Conservation (phyloP, 2,797 vertebrate species). For the Schizothorax lantsangensis region DNA sequence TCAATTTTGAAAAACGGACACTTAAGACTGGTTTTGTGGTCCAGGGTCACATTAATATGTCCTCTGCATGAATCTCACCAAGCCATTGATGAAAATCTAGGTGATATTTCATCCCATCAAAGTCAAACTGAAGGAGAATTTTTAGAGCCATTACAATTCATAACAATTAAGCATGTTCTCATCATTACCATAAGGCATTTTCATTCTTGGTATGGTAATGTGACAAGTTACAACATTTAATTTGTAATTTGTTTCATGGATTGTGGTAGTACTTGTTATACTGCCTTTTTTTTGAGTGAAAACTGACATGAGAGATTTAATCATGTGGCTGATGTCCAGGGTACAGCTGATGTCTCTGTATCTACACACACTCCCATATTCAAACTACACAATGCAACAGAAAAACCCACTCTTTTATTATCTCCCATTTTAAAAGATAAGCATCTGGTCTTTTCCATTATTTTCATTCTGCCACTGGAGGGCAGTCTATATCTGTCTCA, state of each 20-base stretch:
- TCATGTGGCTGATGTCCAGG: background rate
- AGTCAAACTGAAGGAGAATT: background rate
- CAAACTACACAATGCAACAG: background rate
- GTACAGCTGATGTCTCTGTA: background rate
- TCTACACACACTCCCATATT: too few relatives aligned
- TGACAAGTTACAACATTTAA: background rate
- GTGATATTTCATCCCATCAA: background rate
- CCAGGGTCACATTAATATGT: too few relatives aligned
- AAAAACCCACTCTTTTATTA: too few relatives aligned
- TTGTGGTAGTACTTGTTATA: background rate
- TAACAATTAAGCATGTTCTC: background rate
- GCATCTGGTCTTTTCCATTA: background rate
- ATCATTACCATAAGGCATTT: background rate
- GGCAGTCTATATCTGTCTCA: constrained; percentile 41
- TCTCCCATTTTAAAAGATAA: background rate
- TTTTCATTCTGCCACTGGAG: constrained; percentile 49
- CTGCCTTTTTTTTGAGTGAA: background rate
- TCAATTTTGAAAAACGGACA: too few relatives aligned
- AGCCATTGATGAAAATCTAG: background rate
- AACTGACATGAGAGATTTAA: background rate
- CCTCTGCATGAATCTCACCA: background rate
- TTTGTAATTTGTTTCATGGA: background rate
- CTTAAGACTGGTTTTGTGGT: too few relatives aligned
- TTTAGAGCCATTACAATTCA: background rate
- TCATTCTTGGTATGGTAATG: background rate